phyloP scores from a whole-genome alignment of 2,113 vertebrate genomes.

The Paradisaea rubra region DNA sequence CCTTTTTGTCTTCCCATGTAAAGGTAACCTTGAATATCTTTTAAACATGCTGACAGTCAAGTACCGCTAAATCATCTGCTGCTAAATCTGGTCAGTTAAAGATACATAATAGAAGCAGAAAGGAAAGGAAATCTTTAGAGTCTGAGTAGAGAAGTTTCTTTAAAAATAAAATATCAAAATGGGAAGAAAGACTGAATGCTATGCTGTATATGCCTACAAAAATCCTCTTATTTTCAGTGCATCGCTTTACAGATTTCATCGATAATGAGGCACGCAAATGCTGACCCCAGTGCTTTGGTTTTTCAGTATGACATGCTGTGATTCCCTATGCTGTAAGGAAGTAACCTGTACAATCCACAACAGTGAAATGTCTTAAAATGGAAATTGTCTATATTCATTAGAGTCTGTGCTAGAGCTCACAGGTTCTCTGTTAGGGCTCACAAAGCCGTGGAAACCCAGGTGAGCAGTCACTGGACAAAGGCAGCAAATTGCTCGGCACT shows the following conservation, averaged over 20 bases:
- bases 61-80: background rate
- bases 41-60: background rate
- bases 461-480: rapidly evolving
- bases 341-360: background rate
- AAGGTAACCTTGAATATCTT: background rate
- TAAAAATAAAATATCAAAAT: background rate
- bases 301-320: background rate
- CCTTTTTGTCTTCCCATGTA: background rate
- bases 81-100: background rate
- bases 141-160: background rate
- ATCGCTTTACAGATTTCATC: background rate
- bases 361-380: background rate
- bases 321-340: background rate
- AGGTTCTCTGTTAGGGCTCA: background rate
- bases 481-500: background rate
- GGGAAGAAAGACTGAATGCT: background rate
- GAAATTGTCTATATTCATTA: background rate
- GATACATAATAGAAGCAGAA: background rate
- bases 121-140: background rate
- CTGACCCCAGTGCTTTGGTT: background rate
- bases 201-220: background rate
- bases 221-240: background rate
- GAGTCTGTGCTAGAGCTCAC: background rate
- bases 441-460: background rate
- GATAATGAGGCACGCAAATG: background rate